A percentile compares a stretch with the other conserved stretches of the same genome.
These are phyloP conservation scores for Ciconia boyciana DNA, from an alignment of 2,113 vertebrate species.

Conservation along the genomic window DNA sequence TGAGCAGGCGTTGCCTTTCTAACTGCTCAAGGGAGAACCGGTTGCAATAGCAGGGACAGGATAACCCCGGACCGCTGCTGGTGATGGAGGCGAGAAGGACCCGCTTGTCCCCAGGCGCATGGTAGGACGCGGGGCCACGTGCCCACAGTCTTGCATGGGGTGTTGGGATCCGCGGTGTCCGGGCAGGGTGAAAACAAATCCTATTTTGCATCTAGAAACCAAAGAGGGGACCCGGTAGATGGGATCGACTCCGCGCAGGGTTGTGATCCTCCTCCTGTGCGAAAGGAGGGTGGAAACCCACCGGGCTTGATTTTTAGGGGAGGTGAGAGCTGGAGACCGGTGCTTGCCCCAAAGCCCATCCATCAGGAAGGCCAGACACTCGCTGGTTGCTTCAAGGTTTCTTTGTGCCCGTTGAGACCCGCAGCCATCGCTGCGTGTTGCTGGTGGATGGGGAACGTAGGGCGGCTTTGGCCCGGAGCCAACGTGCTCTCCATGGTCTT, in stretches of 20 bases:
- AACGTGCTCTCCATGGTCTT: not conserved
- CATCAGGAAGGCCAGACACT: fast-evolving
- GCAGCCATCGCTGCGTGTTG: fast-evolving
- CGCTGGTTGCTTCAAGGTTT: not conserved
- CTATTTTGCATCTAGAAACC: not conserved
- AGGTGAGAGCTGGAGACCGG: not conserved
- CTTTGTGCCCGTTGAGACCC: not conserved
- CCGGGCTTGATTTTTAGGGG: not conserved
- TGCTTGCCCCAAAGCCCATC: not conserved
- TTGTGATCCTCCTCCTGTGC: not conserved
- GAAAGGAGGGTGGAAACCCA: not conserved
- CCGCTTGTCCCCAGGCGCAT: fast-evolving
- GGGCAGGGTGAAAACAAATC: not conserved
- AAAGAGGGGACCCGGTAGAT: not conserved
- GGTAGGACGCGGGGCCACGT: not conserved
- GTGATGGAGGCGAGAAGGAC: not conserved
- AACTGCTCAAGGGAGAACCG: not conserved
- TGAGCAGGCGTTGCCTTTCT: not conserved
- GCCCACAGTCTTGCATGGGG: fast-evolving
- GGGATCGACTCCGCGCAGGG: fast-evolving
- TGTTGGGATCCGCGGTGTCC: not conserved
- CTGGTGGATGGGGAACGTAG: not conserved
- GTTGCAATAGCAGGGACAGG: not conserved
- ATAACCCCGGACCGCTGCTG: not conserved
- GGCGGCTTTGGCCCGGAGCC: not conserved